These are phyloP conservation scores for Gymnogyps californianus DNA, from an alignment of 2,113 vertebrate genomes.

Conservation along the genomic window DNA sequence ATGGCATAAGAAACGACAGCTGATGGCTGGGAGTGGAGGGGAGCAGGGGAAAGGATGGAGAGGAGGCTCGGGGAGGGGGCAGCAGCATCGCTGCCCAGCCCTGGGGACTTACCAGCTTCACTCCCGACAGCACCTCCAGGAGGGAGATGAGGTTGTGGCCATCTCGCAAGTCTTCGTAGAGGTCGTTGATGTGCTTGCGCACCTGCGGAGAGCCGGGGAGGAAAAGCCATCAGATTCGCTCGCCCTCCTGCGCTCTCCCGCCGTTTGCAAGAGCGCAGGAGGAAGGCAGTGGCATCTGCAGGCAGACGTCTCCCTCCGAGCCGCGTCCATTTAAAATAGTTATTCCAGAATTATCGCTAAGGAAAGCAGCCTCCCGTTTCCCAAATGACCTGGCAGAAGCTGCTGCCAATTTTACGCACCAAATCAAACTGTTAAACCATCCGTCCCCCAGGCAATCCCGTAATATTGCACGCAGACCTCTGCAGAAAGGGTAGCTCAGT, in stretches of 20 bases:
- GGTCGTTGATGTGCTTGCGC: constrained; percentile 93
- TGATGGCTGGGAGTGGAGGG: background rate
- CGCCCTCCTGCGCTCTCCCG: fast-evolving
- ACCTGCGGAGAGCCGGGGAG: constrained; percentile 71
- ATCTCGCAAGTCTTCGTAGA: constrained; percentile 93
- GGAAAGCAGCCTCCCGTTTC: background rate
- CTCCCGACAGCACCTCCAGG: constrained; percentile 94
- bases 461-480: fast-evolving
- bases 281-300: background rate
- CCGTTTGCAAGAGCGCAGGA: fast-evolving
- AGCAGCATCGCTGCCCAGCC: background rate
- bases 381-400: background rate
- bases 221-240: background rate
- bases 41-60: background rate
- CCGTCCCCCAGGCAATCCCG: fast-evolving
- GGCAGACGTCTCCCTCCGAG: background rate
- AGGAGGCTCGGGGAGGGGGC: fast-evolving
- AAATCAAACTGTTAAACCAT: background rate
- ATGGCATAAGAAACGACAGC: background rate
- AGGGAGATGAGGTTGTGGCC: constrained; percentile 96
- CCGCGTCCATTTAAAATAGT: fast-evolving
- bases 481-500: background rate
- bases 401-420: fast-evolving
- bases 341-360: background rate
- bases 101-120: constrained; percentile 85